These are phyloP conservation scores for Netelia virgata DNA, from an alignment of 2,888 invertebrate species.

Conservation along the genomic window DNA sequence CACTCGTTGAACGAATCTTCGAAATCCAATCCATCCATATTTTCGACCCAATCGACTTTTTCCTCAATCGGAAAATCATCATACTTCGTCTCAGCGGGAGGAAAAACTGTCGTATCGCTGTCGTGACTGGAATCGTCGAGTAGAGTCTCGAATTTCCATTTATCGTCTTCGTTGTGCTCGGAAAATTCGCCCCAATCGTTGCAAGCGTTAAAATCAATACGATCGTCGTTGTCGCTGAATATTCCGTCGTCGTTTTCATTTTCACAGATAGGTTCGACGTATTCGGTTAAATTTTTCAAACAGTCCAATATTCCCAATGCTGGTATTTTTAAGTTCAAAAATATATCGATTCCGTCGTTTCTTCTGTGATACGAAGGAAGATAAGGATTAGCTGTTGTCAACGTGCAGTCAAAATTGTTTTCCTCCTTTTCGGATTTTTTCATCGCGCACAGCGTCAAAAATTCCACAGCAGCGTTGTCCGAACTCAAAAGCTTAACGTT, in stretches of 20 bases:
- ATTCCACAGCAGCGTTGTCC: conserved; percentile 79
- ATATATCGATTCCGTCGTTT: conserved; percentile 62
- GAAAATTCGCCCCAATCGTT: conserved; percentile 23
- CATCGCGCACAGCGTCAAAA: conserved; percentile 80
- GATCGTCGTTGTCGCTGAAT: conserved; percentile 9
- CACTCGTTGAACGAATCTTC: conserved; percentile 76
- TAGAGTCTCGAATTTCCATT: conserved; percentile 75
- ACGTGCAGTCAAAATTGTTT: neutral
- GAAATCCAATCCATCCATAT: conserved; percentile 46
- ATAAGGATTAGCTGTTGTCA: conserved; percentile 63
- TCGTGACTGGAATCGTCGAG: conserved; percentile 73
- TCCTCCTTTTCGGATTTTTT: conserved; percentile 76
- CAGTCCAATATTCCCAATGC: conserved; percentile 72
- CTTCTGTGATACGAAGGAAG: conserved; percentile 55
- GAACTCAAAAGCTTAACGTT: conserved; percentile 78
- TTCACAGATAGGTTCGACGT: conserved; percentile 15
- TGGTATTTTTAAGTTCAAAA: conserved; percentile 75
- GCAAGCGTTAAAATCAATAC: conserved; percentile 25
- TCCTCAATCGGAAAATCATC: conserved; percentile 37
- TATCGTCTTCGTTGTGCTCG: conserved; percentile 2
- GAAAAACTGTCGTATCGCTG: conserved; percentile 4
- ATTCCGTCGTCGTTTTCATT: conserved; percentile 40
- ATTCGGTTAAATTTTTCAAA: conserved; percentile 65
- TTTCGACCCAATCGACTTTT: conserved; percentile 57
- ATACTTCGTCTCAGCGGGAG: neutral